phyloP scores from a whole-genome alignment of 2,113 vertebrate species.

The Ictalurus furcatus region DNA sequence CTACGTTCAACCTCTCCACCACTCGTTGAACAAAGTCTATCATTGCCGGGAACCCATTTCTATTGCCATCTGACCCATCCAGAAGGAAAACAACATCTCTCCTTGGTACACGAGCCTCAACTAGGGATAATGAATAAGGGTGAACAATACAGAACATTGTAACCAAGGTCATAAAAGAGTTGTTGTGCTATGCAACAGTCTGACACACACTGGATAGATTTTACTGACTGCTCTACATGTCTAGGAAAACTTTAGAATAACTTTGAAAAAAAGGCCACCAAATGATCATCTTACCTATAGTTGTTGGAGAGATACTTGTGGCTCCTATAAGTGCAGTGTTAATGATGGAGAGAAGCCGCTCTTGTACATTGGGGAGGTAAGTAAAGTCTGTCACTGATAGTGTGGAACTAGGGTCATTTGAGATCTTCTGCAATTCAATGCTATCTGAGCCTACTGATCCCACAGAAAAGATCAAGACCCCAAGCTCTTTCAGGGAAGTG shows the following conservation, averaged over 20 bases:
- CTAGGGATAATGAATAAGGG: background rate
- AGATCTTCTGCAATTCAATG: slow-evolving; percentile 54
- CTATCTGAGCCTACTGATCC: slow-evolving; percentile 61
- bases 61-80: slow-evolving; percentile 55
- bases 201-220: slow-evolving; percentile 24
- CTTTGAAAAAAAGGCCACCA: background rate
- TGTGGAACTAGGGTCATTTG: slow-evolving; percentile 46
- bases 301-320: background rate
- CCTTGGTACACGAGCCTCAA: slow-evolving; percentile 11
- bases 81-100: slow-evolving; percentile 54
- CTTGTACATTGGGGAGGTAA: slow-evolving; percentile 53
- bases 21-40: slow-evolving; percentile 53
- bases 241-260: background rate
- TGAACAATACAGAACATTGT: background rate
- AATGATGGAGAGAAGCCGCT: slow-evolving; percentile 36
- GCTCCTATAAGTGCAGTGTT: background rate
- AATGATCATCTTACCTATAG: background rate
- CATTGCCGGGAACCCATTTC: slow-evolving; percentile 54
- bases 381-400: slow-evolving; percentile 53
- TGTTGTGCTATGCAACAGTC: background rate
- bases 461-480: slow-evolving; percentile 49
- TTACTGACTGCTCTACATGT: background rate
- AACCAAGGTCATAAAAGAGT: background rate
- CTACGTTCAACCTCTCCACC: slow-evolving; percentile 56
- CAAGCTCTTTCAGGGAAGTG: slow-evolving; percentile 53